phyloP scores from a whole-genome alignment of 2,888 invertebrate genomes.

The Cryptocephalus primarius region DNA sequence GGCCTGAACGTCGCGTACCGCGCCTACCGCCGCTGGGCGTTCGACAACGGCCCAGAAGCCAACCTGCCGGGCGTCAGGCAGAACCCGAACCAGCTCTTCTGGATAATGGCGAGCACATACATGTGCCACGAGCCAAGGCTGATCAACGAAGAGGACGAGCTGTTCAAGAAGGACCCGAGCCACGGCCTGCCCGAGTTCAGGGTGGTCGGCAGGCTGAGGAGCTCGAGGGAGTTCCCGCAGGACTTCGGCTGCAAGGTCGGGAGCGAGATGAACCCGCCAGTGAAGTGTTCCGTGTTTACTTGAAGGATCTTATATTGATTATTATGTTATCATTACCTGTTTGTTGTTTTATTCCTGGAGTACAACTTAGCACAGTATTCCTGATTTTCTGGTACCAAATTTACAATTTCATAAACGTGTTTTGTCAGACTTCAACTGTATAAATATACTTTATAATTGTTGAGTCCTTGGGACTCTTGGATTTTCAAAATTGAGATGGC shows the following conservation, averaged over 20 bases:
- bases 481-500: no score
- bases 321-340: no score
- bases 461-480: no score
- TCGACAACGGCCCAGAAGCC: slow-evolving; percentile 51
- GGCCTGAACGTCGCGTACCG: slow-evolving; percentile 79
- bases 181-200: slow-evolving; percentile 17
- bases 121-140: slow-evolving; percentile 18
- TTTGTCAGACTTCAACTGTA: no score
- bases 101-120: slow-evolving; percentile 27
- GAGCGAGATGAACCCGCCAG: slow-evolving; percentile 22
- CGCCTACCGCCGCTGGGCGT: slow-evolving; percentile 64
- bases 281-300: slow-evolving; percentile 21
- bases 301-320: no score
- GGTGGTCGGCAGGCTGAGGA: slow-evolving; percentile 16
- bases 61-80: slow-evolving; percentile 54
- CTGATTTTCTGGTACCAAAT: no score
- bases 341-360: no score
- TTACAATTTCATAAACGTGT: no score
- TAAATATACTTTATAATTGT: no score
- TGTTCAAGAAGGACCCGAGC: slow-evolving; percentile 2
- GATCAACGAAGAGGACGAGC: slow-evolving; percentile 4
- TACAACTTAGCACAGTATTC: no score
- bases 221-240: slow-evolving; percentile 21
- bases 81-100: slow-evolving; percentile 46
- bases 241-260: slow-evolving; percentile 22